phyloP scores from a whole-genome alignment of 2,113 vertebrate genomes.

The Ahaetulla prasina region DNA sequence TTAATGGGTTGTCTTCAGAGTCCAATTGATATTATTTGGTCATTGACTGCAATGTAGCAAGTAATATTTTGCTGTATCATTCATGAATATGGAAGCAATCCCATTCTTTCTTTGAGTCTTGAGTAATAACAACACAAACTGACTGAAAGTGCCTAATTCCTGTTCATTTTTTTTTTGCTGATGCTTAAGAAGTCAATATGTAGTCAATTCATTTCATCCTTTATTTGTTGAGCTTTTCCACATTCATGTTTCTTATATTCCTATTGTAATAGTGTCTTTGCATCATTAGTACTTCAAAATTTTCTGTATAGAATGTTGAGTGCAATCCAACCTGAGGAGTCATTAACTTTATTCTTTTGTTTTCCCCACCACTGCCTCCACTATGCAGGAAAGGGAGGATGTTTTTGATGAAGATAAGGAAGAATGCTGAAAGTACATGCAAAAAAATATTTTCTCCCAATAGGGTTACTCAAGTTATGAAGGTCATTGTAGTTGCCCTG shows the following conservation, averaged over 20 bases:
- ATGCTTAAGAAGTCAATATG: neutral
- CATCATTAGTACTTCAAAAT: neutral
- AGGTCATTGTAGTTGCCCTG: neutral
- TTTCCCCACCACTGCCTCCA: neutral
- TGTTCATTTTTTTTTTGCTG: neutral
- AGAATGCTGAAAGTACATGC: neutral
- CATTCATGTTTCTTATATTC: neutral
- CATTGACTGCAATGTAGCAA: neutral
- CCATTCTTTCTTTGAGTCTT: neutral
- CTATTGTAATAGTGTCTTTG: neutral
- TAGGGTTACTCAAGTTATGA: neutral
- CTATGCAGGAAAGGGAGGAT: neutral
- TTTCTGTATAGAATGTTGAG: neutral
- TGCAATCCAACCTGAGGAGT: neutral
- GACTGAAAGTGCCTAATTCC: neutral
- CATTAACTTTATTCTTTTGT: neutral
- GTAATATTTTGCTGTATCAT: neutral
- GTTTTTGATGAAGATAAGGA: neutral
- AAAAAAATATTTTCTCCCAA: neutral
- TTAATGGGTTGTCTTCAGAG: neutral
- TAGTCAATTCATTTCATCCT: neutral
- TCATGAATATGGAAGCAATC: neutral
- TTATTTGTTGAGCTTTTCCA: neutral
- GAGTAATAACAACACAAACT: neutral
- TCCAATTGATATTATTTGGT: neutral